phyloP scores from a whole-genome alignment of 2,113 vertebrate species.

The Platanista minor region DNA sequence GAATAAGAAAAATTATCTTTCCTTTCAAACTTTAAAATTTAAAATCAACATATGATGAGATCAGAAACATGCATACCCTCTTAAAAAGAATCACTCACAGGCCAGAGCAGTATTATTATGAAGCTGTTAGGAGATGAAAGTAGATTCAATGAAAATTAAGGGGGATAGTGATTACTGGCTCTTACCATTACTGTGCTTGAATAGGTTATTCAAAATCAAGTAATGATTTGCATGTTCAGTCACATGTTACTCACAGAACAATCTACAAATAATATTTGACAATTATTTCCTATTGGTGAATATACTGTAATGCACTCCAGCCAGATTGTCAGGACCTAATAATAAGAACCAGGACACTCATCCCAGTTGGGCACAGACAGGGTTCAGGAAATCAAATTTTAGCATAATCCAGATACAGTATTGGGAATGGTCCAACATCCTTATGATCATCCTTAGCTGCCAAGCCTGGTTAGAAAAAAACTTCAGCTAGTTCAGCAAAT shows the following conservation, averaged over 20 bases:
- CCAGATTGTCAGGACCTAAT: background rate
- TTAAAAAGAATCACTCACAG: background rate
- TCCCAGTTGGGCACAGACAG: background rate
- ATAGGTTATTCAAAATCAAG: background rate
- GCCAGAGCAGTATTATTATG: background rate
- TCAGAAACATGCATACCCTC: background rate
- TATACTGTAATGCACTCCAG: background rate
- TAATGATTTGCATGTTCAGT: background rate
- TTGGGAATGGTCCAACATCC: background rate
- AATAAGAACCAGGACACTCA: background rate
- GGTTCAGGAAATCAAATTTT: background rate
- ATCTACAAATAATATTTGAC: background rate
- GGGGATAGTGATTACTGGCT: background rate
- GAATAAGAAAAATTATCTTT: background rate
- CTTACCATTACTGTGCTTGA: background rate
- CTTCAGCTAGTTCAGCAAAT: background rate
- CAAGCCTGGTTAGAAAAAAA: background rate
- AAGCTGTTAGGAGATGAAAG: background rate
- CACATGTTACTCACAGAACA: background rate
- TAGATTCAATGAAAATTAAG: background rate
- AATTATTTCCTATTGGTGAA: background rate
- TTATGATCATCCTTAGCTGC: background rate
- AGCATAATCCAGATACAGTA: background rate
- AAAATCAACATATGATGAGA: background rate
- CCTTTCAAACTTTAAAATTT: background rate